Conservation (phyloP, 2,888 invertebrate species). For the Alsophila aescularia region DNA sequence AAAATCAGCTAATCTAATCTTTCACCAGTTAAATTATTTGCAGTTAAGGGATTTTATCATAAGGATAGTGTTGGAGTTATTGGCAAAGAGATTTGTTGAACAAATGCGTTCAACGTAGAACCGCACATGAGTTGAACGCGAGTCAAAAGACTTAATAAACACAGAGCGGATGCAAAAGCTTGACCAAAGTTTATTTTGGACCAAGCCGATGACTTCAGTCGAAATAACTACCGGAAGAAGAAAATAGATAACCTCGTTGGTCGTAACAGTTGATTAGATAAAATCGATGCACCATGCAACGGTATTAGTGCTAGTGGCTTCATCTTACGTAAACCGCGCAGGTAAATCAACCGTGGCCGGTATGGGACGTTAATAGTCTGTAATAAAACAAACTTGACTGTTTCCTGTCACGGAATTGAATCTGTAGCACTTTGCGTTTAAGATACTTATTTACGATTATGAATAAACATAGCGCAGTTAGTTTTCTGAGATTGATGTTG, state of each 20-base stretch:
- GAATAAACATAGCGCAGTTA: constrained; percentile 48
- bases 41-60: too few species aligned
- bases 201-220: constrained; percentile 16
- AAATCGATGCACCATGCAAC: constrained; percentile 43
- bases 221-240: constrained; percentile 22
- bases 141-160: constrained; percentile 3
- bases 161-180: constrained; percentile 18
- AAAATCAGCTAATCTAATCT: too few species aligned
- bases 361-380: constrained; percentile 69
- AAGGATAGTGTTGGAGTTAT: too few species aligned
- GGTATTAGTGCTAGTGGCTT: constrained; percentile 44
- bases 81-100: too few species aligned
- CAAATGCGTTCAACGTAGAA: background rate
- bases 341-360: constrained; percentile 67
- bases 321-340: constrained; percentile 45
- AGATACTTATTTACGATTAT: constrained; percentile 63
- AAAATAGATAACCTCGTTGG: constrained; percentile 41
- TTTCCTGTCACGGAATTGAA: constrained; percentile 71
- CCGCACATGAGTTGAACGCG: constrained; percentile 1
- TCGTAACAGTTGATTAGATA: constrained; percentile 54
- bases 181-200: constrained; percentile 12
- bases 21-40: too few species aligned
- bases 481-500: constrained; percentile 12
- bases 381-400: constrained; percentile 72
- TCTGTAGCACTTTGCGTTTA: constrained; percentile 50